Evolutionary conservation across 2,888 invertebrate species (phyloP), one percentile per base, ranked within the genome.

Genomic region (Phaedon cochleariae): DNA sequence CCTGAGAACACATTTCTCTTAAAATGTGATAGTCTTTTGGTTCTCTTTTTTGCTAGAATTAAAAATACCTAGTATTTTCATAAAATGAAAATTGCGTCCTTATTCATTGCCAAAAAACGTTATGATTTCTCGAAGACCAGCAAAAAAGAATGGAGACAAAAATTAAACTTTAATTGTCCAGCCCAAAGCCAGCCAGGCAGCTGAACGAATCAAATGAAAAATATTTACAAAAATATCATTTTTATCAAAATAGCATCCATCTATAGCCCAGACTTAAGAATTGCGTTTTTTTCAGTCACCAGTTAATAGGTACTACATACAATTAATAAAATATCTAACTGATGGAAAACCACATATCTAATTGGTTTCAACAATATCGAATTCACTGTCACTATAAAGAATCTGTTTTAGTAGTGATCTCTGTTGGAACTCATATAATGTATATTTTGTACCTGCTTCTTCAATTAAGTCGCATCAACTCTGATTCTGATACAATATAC

Each of bases 231-330:
- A 51, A 46, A 51, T 21, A 34, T 51, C 58, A 57, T 52, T 57
- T 34, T 60, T 52, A 59, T 61, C 54, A 57, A 48, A 46, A 53
- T 21, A 52, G 65, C 60, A 62, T 59, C 53, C 59, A 54, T 22
- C 62, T 65, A 59, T 62, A 54, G 54, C 57, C 65, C 65, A 65
- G 65, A 65, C 65, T 65, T 62, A 54, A 65, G 62, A 65, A 65
- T 65, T 65, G 58, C 65, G 59, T 52, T 59, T 62, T n/a, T 59
- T 57, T 65, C 65, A 65, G 65, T 65, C 65, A 48, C 59, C 62
- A 61, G 17, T 60, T 34, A 18, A 53, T 18, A 53, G 17, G 10
- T 49, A 41, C 41, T 41, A 41, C 15, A 41, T 15, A 41, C 41
- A 41, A 15, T 41, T 41, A 15, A n/a, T 41, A 41, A 15, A 41